Evolutionary conservation across 2,888 invertebrate species (phyloP), one percentile per base, ranked within the genome.

Genomic region (Cylindroiulus punctatus): DNA sequence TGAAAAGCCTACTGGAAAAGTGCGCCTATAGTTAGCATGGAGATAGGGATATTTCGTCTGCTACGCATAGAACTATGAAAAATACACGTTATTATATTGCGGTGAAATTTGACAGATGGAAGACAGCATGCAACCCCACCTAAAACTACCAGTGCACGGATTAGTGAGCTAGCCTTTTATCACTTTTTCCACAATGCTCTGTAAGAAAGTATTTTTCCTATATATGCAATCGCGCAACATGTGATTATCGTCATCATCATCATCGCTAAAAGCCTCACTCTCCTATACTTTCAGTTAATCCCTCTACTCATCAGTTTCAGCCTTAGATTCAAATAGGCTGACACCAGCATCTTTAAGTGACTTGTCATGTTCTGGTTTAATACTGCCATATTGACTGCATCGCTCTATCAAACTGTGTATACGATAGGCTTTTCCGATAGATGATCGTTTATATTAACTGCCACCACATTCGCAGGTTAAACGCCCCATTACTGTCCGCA

Each of bases 211-310:
- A 19, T 52, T 52, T 52, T 52, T 52, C 52, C 52, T 52, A 52
- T 17, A n/a, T n/a, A n/a, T n/a, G n/a, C n/a, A n/a, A n/a, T 19
- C 17, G 14, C 52, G 52, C 52, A 52, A 52, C 52, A 52, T 19
- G 19, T 52, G 52, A 52, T 52, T 52, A 52, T 19, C 52, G 52
- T 52, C 52, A 52, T 52, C 52, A 52, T 52, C 52, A 52, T 52
- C 19, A 52, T n/a, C n/a, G n/a, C 52, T 7, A 52, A 52, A 52
- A 52, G 52, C 52, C 17, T 52, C 19, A 52, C 52, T 52, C 52
- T 52, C 52, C 17, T 52, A n/a, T n/a, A n/a, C n/a, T n/a, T 52
- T 19, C 52, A 52, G 52, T 52, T 52, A 52, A 52, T 52, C 52
- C 52, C 19, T 19, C 52, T 19, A 52, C 52, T 52, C 52, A 52